These are phyloP conservation scores for Pachypanchax playfairii DNA, from an alignment of 2,113 vertebrate genomes.

Conservation along the genomic window DNA sequence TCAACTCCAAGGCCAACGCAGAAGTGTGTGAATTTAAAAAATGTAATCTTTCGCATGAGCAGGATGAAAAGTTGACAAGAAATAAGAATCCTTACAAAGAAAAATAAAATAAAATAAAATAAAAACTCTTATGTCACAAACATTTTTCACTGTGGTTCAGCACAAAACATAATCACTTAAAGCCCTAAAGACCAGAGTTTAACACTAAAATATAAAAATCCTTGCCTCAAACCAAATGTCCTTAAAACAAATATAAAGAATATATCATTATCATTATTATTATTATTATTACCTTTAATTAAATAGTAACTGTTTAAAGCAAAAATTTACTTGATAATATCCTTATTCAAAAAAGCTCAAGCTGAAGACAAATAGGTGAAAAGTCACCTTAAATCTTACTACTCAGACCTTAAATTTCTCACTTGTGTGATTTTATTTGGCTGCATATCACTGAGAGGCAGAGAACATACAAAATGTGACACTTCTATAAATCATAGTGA, in stretches of 20 bases:
- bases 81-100: constrained; percentile 18
- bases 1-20: constrained; percentile 8
- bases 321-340: no score
- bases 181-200: no score
- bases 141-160: no score
- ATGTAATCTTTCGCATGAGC: constrained; percentile 13
- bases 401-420: constrained; percentile 54
- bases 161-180: no score
- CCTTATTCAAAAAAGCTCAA: constrained; percentile 20
- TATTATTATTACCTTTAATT: no score
- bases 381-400: constrained; percentile 48
- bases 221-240: no score
- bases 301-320: no score
- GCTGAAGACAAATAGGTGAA: constrained; percentile 36
- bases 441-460: constrained; percentile 49
- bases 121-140: neutral
- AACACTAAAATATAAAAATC: no score
- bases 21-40: constrained; percentile 20
- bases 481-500: constrained; percentile 61
- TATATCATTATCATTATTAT: no score
- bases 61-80: constrained; percentile 17
- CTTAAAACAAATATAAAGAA: no score
- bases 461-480: constrained; percentile 32
- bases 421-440: constrained; percentile 59
- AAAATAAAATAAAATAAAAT: neutral